A percentile compares a stretch with the other conserved stretches of the same genome.
Evolutionary conservation across 2,113 vertebrate species (phyloP).

Genomic region (Eublepharis macularius): DNA sequence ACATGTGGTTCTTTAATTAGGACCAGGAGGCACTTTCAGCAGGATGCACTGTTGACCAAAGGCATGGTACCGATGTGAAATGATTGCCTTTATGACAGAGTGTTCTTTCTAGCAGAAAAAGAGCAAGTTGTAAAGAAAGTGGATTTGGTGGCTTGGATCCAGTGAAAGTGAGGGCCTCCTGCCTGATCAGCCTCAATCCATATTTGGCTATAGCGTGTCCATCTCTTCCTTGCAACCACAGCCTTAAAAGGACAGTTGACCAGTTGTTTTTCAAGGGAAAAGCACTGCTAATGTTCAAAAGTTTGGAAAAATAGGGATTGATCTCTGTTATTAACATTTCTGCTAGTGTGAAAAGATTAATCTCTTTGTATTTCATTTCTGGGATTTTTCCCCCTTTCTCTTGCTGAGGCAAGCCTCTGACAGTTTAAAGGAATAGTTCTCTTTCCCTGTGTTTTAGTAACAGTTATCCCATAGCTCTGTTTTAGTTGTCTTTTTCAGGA

Average conservation of each 20-base stretch:
- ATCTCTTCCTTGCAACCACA: constrained; percentile 18
- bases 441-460: constrained; percentile 30
- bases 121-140: constrained; percentile 42
- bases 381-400: constrained; percentile 17
- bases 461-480: constrained; percentile 21
- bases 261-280: constrained; percentile 56
- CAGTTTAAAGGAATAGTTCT: constrained; percentile 38
- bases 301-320: constrained; percentile 14
- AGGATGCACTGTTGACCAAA: constrained; percentile 66
- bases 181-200: constrained; percentile 44
- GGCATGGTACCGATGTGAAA: constrained; percentile 50
- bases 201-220: constrained; percentile 59
- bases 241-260: constrained; percentile 62
- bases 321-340: constrained; percentile 32
- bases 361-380: constrained; percentile 32
- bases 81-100: constrained; percentile 43
- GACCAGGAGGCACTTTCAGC: constrained; percentile 55
- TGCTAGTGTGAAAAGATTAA: constrained; percentile 25
- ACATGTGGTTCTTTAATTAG: constrained; percentile 71
- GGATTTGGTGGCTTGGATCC: constrained; percentile 45
- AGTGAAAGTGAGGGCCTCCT: constrained; percentile 24
- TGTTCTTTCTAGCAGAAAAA: constrained; percentile 53
- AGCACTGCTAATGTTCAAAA: constrained; percentile 38
- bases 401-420: background rate
- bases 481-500: constrained; percentile 27